Percentiles rank a stretch among this genome's conserved stretches.
Evolutionary conservation across 2,113 vertebrate genomes (phyloP).

Genomic region (Willisornis vidua): DNA sequence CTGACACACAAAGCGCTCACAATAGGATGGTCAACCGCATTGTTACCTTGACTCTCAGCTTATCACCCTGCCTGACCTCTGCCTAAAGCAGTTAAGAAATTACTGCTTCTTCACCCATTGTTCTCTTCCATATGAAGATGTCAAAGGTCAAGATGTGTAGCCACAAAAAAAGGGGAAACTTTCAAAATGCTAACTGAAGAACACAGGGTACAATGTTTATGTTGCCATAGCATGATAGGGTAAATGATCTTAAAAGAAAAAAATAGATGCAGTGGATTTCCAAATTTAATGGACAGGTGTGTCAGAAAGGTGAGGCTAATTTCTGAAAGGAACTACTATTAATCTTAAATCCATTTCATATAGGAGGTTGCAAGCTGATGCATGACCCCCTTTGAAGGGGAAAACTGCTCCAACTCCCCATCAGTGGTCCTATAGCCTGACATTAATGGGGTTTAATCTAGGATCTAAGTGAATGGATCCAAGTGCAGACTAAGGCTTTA

Average conservation of each 20-base stretch:
- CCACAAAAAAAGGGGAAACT: not conserved
- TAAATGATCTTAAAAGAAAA: not conserved
- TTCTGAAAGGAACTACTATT: not conserved
- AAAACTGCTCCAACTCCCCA: not conserved
- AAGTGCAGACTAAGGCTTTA: not conserved
- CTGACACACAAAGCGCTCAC: slow-evolving; percentile 53
- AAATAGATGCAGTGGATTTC: not conserved
- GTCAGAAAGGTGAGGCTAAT: not conserved
- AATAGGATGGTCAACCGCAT: slow-evolving; percentile 38
- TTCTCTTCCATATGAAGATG: slow-evolving; percentile 13
- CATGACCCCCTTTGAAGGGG: not conserved
- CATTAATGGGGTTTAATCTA: not conserved
- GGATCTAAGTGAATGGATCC: not conserved
- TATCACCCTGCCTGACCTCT: slow-evolving; percentile 56
- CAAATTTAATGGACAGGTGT: not conserved
- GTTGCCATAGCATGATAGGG: not conserved
- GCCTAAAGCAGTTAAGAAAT: slow-evolving; percentile 52
- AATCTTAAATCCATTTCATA: not conserved
- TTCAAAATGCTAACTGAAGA: not conserved
- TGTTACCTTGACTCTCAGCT: slow-evolving; percentile 73
- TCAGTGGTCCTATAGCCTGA: not conserved
- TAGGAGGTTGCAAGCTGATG: not conserved
- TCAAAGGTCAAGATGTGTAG: slow-evolving; percentile 43
- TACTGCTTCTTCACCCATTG: slow-evolving; percentile 31
- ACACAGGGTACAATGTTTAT: not conserved